These are phyloP conservation scores for Chascanopsetta lugubris DNA, from an alignment of 2,113 vertebrate genomes.

Conservation along the genomic window DNA sequence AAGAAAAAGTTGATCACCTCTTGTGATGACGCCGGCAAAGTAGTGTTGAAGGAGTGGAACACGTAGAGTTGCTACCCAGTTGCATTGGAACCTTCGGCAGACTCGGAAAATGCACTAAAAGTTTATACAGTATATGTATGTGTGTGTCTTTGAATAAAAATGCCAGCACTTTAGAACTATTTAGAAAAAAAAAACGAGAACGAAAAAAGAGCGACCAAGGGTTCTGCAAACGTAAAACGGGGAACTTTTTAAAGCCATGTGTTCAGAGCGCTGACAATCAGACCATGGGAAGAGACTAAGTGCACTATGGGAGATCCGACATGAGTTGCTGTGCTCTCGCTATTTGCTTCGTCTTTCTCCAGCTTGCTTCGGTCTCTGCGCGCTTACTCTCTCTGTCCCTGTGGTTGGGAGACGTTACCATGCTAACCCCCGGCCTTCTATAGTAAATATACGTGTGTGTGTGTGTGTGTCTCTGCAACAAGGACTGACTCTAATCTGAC, in stretches of 20 bases:
- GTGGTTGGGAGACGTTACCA: constrained; percentile 45
- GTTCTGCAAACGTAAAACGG: constrained; percentile 35
- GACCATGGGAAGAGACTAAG: constrained; percentile 67
- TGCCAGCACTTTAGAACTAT: constrained; percentile 81
- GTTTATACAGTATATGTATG: constrained; percentile 58
- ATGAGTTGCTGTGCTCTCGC: constrained; percentile 71
- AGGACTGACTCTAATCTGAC: constrained; percentile 54
- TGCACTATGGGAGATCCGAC: constrained; percentile 76
- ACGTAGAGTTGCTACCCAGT: constrained; percentile 58
- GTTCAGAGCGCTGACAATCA: constrained; percentile 85
- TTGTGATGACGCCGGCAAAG: constrained; percentile 43
- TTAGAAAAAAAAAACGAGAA: constrained; percentile 41
- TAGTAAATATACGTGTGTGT: constrained; percentile 50
- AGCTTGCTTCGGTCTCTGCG: constrained; percentile 73
- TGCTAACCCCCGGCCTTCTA: constrained; percentile 59
- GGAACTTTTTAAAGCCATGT: constrained; percentile 79
- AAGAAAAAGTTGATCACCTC: constrained; percentile 48
- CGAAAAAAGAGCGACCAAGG: constrained; percentile 40
- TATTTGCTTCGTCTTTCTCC: constrained; percentile 72
- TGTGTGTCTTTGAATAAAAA: constrained; percentile 73
- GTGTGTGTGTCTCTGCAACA: constrained; percentile 57
- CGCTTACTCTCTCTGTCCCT: constrained; percentile 56
- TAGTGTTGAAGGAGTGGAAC: constrained; percentile 47
- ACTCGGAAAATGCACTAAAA: constrained; percentile 74
- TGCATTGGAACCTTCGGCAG: constrained; percentile 60